These are phyloP conservation scores for Anhinga rufa DNA, from an alignment of 2,113 vertebrate genomes.

Conservation along the genomic window DNA sequence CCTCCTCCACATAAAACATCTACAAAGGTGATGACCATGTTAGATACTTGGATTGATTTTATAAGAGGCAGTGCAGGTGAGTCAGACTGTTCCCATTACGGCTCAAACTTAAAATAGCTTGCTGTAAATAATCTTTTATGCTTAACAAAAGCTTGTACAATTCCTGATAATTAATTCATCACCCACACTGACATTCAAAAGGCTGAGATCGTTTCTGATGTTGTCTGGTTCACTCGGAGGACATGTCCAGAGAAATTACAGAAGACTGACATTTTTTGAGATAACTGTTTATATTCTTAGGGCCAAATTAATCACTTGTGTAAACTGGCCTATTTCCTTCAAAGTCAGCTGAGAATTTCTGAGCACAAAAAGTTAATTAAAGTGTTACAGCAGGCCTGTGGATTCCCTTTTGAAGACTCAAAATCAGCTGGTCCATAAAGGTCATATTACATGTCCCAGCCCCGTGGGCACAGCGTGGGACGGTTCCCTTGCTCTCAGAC, in stretches of 20 bases:
- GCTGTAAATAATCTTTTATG: conserved; percentile 53
- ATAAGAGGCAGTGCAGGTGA: conserved; percentile 9
- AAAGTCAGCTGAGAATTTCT: background rate
- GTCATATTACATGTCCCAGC: background rate
- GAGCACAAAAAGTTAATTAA: background rate
- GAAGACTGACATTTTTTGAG: background rate
- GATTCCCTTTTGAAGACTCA: background rate
- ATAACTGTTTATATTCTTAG: background rate
- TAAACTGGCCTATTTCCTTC: background rate
- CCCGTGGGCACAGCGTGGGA: fast-evolving
- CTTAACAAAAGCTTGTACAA: background rate
- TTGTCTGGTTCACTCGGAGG: background rate
- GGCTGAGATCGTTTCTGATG: background rate
- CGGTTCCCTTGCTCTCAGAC: background rate
- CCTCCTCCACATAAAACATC: conserved; percentile 18
- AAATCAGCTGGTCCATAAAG: background rate
- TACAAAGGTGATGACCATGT: conserved; percentile 44
- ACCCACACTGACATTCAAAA: background rate
- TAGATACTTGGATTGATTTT: conserved; percentile 16
- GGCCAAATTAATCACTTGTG: background rate
- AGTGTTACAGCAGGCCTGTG: background rate
- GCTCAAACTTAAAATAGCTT: conserved; percentile 46
- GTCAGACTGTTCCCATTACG: conserved; percentile 13
- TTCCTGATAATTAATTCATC: conserved; percentile 23
- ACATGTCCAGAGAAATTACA: background rate